These are phyloP conservation scores for Porites divaricata DNA, from an alignment of 92 coral and sea anemone genomes.

Conservation along the genomic window DNA sequence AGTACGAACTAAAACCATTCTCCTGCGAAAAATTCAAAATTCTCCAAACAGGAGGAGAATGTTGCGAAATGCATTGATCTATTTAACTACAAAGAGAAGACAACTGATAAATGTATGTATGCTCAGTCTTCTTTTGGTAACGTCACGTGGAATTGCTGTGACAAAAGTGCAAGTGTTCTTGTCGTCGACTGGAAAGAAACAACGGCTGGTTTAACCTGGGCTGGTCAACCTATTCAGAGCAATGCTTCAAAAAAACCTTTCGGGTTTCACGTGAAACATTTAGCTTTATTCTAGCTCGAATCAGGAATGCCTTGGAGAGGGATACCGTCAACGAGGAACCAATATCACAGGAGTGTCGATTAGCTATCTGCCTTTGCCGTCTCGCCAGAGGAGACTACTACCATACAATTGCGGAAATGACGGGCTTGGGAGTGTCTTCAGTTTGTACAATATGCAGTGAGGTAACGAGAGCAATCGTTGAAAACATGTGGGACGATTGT, in stretches of 20 bases:
- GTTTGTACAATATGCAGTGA: too few species aligned
- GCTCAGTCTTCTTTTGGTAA: neutral
- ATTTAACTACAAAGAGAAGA: neutral
- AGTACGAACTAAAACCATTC: neutral
- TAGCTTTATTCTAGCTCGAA: constrained; percentile 34
- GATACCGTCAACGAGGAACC: constrained; percentile 51
- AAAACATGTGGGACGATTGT: constrained; percentile 50
- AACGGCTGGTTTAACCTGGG: constrained; percentile 15
- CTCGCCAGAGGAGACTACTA: constrained; percentile 65
- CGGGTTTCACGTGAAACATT: constrained; percentile 50
- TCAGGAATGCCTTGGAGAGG: constrained; percentile 44
- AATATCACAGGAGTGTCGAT: constrained; percentile 54
- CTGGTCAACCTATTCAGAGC: constrained; percentile 38
- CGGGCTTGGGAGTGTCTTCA: constrained; percentile 14
- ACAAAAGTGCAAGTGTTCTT: neutral
- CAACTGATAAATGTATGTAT: neutral
- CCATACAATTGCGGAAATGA: constrained; percentile 68
- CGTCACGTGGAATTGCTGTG: neutral
- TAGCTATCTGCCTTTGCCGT: constrained; percentile 24
- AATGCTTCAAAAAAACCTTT: constrained; percentile 57
- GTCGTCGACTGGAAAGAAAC: constrained; percentile 4
- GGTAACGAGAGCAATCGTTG: constrained; percentile 48
- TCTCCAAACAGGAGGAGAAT: neutral
- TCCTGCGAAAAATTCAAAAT: neutral
- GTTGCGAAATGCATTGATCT: neutral